A percentile compares a stretch with the other conserved stretches of the same genome.
Evolutionary conservation across 2,888 invertebrate species (phyloP).

Genomic region (Phanerotoma sp.): DNA sequence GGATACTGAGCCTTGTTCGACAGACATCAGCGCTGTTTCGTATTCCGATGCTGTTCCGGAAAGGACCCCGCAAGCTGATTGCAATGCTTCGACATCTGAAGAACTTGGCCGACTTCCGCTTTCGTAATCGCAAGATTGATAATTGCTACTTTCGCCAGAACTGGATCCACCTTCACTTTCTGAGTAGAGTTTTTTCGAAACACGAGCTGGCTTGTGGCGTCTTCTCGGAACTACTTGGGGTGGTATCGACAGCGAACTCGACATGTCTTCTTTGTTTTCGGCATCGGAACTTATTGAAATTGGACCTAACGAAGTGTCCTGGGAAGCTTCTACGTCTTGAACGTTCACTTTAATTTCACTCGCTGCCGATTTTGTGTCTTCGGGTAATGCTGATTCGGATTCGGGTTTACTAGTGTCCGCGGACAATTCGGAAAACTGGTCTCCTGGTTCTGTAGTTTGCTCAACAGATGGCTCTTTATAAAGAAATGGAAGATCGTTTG

Average conservation of each 20-base stretch:
- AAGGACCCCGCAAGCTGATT: slow-evolving; percentile 59
- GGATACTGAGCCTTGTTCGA: slow-evolving; percentile 71
- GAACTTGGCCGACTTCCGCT: slow-evolving; percentile 77
- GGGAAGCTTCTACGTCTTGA: slow-evolving; percentile 27
- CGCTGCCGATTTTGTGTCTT: too few relatives aligned
- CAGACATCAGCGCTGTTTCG: slow-evolving; percentile 80
- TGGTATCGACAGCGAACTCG: slow-evolving; percentile 35
- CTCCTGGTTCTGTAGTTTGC: slow-evolving; percentile 44
- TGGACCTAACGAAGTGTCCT: slow-evolving; percentile 33
- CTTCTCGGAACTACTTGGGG: slow-evolving; percentile 52
- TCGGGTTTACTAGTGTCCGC: too few relatives aligned
- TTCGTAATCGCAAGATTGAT: slow-evolving; percentile 83
- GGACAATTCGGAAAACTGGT: slow-evolving; percentile 37
- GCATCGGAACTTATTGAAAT: slow-evolving; percentile 49
- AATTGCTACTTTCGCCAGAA: slow-evolving; percentile 81
- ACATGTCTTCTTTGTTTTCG: slow-evolving; percentile 37
- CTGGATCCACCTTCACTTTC: slow-evolving; percentile 81
- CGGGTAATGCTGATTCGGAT: too few relatives aligned
- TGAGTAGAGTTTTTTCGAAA: slow-evolving; percentile 67
- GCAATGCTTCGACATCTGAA: slow-evolving; percentile 81
- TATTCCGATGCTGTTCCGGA: slow-evolving; percentile 81
- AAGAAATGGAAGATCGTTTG: slow-evolving; percentile 61
- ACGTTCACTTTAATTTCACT: slow-evolving; percentile 36
- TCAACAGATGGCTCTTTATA: slow-evolving; percentile 56
- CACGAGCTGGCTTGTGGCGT: slow-evolving; percentile 50